Conservation (phyloP, 37 sponge, comb jelly and placozoan genomes). For the Geodia barretti region DNA sequence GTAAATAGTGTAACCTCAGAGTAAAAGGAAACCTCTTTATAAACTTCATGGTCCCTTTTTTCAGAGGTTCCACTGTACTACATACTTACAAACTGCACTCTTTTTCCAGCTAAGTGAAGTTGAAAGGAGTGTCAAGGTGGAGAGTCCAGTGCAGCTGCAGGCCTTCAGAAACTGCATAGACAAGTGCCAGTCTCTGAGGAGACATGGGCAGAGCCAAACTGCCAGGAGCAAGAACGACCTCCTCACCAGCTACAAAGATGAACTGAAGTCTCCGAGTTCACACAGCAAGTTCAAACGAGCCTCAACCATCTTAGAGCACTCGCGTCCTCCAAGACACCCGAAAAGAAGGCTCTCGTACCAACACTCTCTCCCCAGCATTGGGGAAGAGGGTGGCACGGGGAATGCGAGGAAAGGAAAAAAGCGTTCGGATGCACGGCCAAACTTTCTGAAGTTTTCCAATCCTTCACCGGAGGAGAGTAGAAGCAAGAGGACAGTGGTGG, state of each 20-base stretch:
- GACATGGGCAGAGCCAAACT: not conserved
- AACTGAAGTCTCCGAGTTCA: not conserved
- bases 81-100: too few species aligned
- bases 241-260: not conserved
- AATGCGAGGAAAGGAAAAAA: not conserved
- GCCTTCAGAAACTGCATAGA: constrained; percentile 18
- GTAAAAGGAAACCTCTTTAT: too few species aligned
- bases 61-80: too few species aligned
- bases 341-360: not conserved
- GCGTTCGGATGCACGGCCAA: not conserved
- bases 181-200: constrained; percentile 1
- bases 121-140: constrained; percentile 9
- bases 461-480: not conserved
- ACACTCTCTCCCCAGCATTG: not conserved
- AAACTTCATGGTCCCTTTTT: too few species aligned
- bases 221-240: not conserved
- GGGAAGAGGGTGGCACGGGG: not conserved
- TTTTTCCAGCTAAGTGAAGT: constrained; percentile 18
- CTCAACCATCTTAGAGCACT: not conserved
- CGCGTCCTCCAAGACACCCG: not conserved
- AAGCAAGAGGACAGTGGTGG: not conserved
- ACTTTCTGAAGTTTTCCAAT: not conserved
- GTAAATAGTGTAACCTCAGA: too few species aligned
- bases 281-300: not conserved
- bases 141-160: constrained; percentile 29